These are phyloP conservation scores for Tridacna crocea DNA, from an alignment of 2,888 invertebrate genomes.

Conservation along the genomic window DNA sequence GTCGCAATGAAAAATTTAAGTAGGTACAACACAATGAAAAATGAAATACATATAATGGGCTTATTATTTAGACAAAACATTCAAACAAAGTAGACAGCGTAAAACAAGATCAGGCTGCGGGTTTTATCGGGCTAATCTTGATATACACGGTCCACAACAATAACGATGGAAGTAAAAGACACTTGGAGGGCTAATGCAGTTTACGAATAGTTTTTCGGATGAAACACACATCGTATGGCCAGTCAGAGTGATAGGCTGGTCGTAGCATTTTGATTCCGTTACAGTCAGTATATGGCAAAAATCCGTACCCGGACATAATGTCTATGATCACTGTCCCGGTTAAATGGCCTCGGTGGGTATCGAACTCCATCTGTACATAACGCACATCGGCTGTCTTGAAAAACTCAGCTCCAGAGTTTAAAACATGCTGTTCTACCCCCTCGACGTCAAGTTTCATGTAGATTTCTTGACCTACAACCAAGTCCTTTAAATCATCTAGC, in stretches of 20 bases:
- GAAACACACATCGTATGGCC: slow-evolving; percentile 25
- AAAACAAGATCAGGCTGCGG: too few species aligned
- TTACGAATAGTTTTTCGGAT: slow-evolving; percentile 15
- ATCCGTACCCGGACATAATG: slow-evolving; percentile 23
- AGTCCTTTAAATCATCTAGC: slow-evolving; percentile 17
- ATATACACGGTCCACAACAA: too few species aligned
- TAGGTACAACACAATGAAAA: too few species aligned
- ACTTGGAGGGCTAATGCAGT: neutral
- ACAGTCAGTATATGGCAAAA: slow-evolving; percentile 28
- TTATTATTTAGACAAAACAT: too few species aligned
- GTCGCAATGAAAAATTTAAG: too few species aligned
- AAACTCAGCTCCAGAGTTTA: slow-evolving; percentile 16
- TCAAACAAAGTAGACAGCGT: too few species aligned
- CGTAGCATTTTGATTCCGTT: slow-evolving; percentile 7
- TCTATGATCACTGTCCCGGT: slow-evolving; percentile 27
- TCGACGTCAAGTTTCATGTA: slow-evolving; percentile 24
- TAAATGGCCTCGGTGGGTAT: slow-evolving; percentile 10
- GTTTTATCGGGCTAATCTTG: too few species aligned
- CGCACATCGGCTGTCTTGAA: slow-evolving; percentile 26
- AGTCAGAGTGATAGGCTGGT: slow-evolving; percentile 11
- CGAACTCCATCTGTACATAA: slow-evolving; percentile 31
- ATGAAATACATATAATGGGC: too few species aligned
- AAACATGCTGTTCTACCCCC: slow-evolving; percentile 20
- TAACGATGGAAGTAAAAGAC: too few species aligned
- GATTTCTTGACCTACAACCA: slow-evolving; percentile 17